Percentiles rank a stretch among this genome's conserved stretches.
phyloP scores from a whole-genome alignment of 2,888 invertebrate species.

The Athalia cordata region DNA sequence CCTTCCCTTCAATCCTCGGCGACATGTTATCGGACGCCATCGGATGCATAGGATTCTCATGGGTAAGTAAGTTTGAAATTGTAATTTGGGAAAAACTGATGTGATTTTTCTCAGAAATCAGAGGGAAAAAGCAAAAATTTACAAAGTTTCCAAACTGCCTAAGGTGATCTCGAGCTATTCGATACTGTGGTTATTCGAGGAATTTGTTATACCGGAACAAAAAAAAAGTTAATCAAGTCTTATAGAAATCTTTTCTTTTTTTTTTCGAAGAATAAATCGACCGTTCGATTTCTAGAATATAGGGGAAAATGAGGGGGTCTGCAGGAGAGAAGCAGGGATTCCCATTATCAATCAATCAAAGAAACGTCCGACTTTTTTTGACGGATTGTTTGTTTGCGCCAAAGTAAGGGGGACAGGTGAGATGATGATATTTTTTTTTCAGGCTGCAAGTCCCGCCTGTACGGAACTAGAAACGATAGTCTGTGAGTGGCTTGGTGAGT shows the following conservation, averaged over 20 bases:
- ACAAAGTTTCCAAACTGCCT: no score
- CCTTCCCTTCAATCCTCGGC: constrained; percentile 96
- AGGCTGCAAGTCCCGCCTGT: constrained; percentile 98
- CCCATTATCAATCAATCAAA: constrained; percentile 32
- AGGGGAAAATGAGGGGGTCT: not conserved
- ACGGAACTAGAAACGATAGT: constrained; percentile 97
- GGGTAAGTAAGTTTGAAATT: constrained; percentile 79
- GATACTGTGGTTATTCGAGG: no score
- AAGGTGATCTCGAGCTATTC: no score
- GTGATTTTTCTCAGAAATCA: not conserved
- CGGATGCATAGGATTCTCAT: constrained; percentile 98
- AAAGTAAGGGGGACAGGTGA: constrained; percentile 49
- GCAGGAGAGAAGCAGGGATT: not conserved
- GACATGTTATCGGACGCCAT: constrained; percentile 98
- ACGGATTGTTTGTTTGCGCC: constrained; percentile 7
- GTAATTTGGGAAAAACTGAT: not conserved
- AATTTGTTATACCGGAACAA: no score
- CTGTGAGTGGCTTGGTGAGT: constrained; percentile 93
- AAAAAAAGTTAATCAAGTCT: not conserved
- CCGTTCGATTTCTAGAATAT: constrained; percentile 14
- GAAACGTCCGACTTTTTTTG: constrained; percentile 9
- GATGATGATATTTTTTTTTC: constrained; percentile 67
- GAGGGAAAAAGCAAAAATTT: no score
- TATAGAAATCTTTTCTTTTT: not conserved
- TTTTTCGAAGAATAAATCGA: constrained; percentile 30